Evolutionary conservation across 2,113 vertebrate genomes (phyloP), one percentile per base, ranked within the genome.

Genomic region (Oryzias woworae): DNA sequence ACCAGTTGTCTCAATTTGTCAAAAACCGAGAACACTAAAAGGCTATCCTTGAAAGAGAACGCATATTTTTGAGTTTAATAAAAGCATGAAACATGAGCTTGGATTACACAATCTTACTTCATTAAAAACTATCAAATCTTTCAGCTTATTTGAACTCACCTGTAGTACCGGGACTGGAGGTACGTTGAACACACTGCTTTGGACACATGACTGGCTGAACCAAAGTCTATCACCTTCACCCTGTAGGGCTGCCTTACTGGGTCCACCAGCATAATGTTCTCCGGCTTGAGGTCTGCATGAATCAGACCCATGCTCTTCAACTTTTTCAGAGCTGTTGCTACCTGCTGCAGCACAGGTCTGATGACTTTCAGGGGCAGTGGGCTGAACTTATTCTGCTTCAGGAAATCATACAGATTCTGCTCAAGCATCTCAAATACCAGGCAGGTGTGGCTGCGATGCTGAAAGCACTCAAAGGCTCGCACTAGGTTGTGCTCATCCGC

Each of bases 251-350:
- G 97, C 75, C 95, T 94, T 77, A 95, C 88, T 63, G 97, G 97
- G 92, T 99, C 97, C 92, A 99, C 97, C 88, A 99, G 92, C 97
- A 99, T 99, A 89, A 99, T 99, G 91, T 99, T 99, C 89, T 99
- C 97, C 48, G 97, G 97, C 90, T 99, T 99, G 80, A 99, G 95
- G 90, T 99, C 97, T 77, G 97, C 97, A 69, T 99, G 97, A 85
- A 99, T 99, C 92, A 99, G 95, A 88, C 97, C 95, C 91, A 99
- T 94, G 89, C 92, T 94, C 92, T 98, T 98, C 26, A 99, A 83
- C 91, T 99, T 99, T 90, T 95, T 98, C 91, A 99, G 93, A 77
- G 97, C 97, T 78, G 94, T 97, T 71, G 96, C 96, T 84, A 99
- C 97, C 91, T 99, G 97, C 88, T 99, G 96, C 77, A 99, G 93